Evolutionary conservation across 2,888 invertebrate genomes (phyloP), one percentile per base, ranked within the genome.

Genomic region (Buathra laborator): DNA sequence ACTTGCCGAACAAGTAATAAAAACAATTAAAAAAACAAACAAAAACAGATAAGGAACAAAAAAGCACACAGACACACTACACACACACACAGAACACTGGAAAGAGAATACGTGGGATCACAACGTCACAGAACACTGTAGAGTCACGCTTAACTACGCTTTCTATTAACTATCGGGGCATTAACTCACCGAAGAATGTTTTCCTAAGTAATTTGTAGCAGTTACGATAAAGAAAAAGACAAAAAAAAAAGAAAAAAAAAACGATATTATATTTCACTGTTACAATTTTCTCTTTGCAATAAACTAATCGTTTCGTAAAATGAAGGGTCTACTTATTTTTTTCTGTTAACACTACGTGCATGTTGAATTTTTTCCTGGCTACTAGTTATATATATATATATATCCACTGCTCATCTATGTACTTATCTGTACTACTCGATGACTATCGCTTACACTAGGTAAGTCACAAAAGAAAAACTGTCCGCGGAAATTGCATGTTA

Each of bases 271-370:
- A 79, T 85, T 85, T 75, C 70, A 76, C 83, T 86, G 83, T 85
- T 86, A 86, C 67, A 74, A 74, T 53, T 59, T 82, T 76, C 87
- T 87, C 83, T 84, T 84, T 86, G 78, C 86, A 87, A 87, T 85
- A 87, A 87, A 87, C 85, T 85, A 84, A 83, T 85, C 79, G 80
- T 83, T 87, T 83, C 76, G 68, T 81, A 81, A 86, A 86, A 85
- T 74, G 76, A 87, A 84, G 84, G 83, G 87, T 87, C 83, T 87
- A 87, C 86, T 87, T 81, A 87, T 87, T 87, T 87, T 87, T 80
- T 76, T 87, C 82, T 87, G 86, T 87, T 76, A 72, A 87, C 86
- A 87, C 84, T 80, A 84, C 72, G 86, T 86, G 87, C 87, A 87
- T 87, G 87, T 68, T 82, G 64, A 59, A 59, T 24, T 24, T 81